Evolutionary conservation across 2,888 invertebrate species (phyloP).

Genomic region (Andricus quercusramuli): DNA sequence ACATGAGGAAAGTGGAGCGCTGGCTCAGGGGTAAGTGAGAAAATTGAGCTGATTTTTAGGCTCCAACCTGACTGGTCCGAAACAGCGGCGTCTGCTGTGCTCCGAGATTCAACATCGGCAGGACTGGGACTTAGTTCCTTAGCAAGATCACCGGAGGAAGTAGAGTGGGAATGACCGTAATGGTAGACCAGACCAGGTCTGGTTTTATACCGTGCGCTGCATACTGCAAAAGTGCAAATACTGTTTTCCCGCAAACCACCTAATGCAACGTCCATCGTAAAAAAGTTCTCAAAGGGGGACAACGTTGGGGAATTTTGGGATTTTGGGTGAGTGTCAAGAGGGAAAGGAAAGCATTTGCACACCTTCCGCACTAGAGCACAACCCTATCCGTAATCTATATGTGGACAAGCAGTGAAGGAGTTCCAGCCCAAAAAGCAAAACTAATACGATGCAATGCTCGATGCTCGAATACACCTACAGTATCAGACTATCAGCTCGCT

Average conservation of each 20-base stretch:
- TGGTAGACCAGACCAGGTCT: slow-evolving; percentile 97
- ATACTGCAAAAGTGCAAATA: slow-evolving; percentile 86
- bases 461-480: slow-evolving; percentile 78
- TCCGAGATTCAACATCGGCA: slow-evolving; percentile 79
- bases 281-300: slow-evolving; percentile 47
- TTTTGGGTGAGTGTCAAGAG: slow-evolving; percentile 58
- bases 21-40: slow-evolving; percentile 78
- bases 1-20: slow-evolving; percentile 37
- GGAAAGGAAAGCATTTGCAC: slow-evolving; percentile 74
- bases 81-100: slow-evolving; percentile 78
- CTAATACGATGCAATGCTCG: slow-evolving; percentile 79
- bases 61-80: slow-evolving; percentile 80
- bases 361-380: slow-evolving; percentile 75
- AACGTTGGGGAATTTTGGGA: slow-evolving; percentile 51
- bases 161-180: slow-evolving; percentile 92
- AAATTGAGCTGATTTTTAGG: slow-evolving; percentile 81
- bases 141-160: slow-evolving; percentile 79
- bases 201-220: slow-evolving; percentile 97
- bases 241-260: slow-evolving; percentile 77
- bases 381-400: slow-evolving; percentile 74
- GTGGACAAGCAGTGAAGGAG: slow-evolving; percentile 79
- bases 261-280: slow-evolving; percentile 74
- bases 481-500: slow-evolving; percentile 74
- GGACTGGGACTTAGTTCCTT: slow-evolving; percentile 79
- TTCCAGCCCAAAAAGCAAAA: slow-evolving; percentile 79